Evolutionary conservation across 2,113 vertebrate species (phyloP), one percentile per base, ranked within the genome.

Genomic region (Cinclus mexicanus): DNA sequence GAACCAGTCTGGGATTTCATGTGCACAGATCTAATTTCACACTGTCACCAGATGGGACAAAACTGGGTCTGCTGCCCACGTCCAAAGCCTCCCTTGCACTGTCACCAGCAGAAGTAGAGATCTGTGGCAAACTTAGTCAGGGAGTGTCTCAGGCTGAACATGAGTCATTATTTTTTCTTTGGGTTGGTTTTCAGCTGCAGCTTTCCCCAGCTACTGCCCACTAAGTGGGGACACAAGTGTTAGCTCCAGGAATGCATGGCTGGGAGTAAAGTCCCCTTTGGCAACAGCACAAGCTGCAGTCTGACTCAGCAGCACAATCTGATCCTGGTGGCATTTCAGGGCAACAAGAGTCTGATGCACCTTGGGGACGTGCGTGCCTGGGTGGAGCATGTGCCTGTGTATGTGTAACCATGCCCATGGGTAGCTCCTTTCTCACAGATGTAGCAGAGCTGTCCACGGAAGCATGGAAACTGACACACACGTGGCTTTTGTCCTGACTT

Each of bases 331-430:
- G 44, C 50, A 72, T n/a, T 0, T 0, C 46, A 37, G 47, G 20
- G 37, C 0, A 6, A 12, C 0, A 0, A 0, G 6, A 10, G 15
- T 5, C 13, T 0, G 0, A 87, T 33, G 24, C 24, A 4, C 14
- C 26, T 7, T 19, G 52, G n/a, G n/a, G 56, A 17, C 0, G 0
- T 0, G 4, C 15, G 49, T 76, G 63, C 65, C 53, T 17, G 55
- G 67, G 50, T 42, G 69, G 28, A 72, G 53, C 4, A 0, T 11
- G 44, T 33, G 52, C 20, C 3, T 22, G 6, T 25, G 24, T 3
- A 2, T 61, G 56, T 37, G 21, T n/a, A 74, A 31, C 67, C 26
- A 2, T 12, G 12, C 26, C 44, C 55, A 6, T 5, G 26, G 50
- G 29, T 4, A 29, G 21, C 61, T 25, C 18, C 55, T 84, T 83